Evolutionary conservation across 2,797 vertebrate species (phyloP), one percentile per base, ranked within the genome.

Genomic region (Arnoldichthys spilopterus): DNA sequence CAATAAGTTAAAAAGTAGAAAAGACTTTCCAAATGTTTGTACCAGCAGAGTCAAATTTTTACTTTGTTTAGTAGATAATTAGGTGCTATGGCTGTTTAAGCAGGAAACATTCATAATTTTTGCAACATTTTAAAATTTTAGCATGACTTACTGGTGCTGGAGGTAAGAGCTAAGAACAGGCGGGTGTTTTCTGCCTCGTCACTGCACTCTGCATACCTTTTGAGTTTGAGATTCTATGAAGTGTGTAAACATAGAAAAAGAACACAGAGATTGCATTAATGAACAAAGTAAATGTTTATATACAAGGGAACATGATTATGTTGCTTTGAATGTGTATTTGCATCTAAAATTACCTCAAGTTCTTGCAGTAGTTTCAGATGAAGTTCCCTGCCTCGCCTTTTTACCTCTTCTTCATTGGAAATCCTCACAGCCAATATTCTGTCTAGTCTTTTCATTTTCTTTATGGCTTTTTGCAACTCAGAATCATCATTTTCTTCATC

Each of bases 381-480:
- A 83, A 95, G 86, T 82, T 95, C 93, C 87, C 87, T 90, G 66
- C 95, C 91, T 90, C 92, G 91, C 71, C 86, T 92, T 88, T 93
- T 95, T 82, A 94, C 82, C 87, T 93, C 87, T 87, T 87, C 95
- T 91, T 95, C 95, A 85, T 88, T 93, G 28, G 74, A 66, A 64
- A 81, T 85, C 83, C 81, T 92, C 81, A 88, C 86, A 86, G 89
- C 85, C 83, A 98, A 84, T 77, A 97, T 88, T 84, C 88, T 88
- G 86, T 98, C 97, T 66, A 98, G 93, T 82, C 83, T 90, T 84
- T 88, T 91, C 92, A 97, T 96, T 89, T 95, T 94, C 80, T 88
- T 86, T 63, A 95, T 77, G 72, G 96, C 96, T 84, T 82, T 88
- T 85, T 92, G 90, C 74, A 98, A 88, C 28, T 90, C 83, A 70